Conservation (phyloP, 1,140 invertebrate genomes). For the Brachionus asplanchnoidis region DNA sequence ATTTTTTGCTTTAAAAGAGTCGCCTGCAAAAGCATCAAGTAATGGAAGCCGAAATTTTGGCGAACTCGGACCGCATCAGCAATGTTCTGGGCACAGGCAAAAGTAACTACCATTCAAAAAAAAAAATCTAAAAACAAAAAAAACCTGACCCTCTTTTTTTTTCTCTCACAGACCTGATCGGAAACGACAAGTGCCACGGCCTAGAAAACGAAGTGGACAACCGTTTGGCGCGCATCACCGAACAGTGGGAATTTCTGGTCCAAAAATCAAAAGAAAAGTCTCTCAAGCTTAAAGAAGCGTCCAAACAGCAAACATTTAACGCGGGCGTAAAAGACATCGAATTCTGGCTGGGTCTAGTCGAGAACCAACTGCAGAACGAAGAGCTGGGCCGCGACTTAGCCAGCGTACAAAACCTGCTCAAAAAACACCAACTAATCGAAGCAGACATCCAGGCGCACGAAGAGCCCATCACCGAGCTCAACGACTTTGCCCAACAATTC, state of each 20-base stretch:
- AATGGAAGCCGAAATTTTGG: slow-evolving; percentile 95
- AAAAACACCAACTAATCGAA: slow-evolving; percentile 96
- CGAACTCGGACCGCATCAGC: slow-evolving; percentile 94
- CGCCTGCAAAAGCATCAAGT: slow-evolving; percentile 99
- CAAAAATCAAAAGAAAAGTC: slow-evolving; percentile 96
- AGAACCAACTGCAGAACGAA: slow-evolving; percentile 88
- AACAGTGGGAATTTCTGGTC: slow-evolving; percentile 96
- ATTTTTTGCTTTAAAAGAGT: slow-evolving; percentile 48
- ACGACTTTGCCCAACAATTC: slow-evolving; percentile 55
- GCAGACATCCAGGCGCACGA: slow-evolving; percentile 85
- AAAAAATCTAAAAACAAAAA: too few species aligned
- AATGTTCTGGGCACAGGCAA: slow-evolving; percentile 89
- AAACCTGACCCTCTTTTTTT: not conserved
- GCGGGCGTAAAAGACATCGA: slow-evolving; percentile 98
- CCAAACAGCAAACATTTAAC: slow-evolving; percentile 96
- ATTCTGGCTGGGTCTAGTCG: slow-evolving; percentile 95
- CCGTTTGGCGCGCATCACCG: slow-evolving; percentile 84
- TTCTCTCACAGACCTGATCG: slow-evolving; percentile 48
- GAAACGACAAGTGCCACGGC: slow-evolving; percentile 58
- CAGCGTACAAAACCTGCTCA: slow-evolving; percentile 97
- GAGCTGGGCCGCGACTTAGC: slow-evolving; percentile 96
- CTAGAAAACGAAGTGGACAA: slow-evolving; percentile 60
- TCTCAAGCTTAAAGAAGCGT: slow-evolving; percentile 94
- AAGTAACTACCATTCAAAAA: slow-evolving; percentile 53
- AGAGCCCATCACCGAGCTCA: slow-evolving; percentile 80